Evolutionary conservation across 2,888 invertebrate species (phyloP).

Genomic region (Allacma fusca): DNA sequence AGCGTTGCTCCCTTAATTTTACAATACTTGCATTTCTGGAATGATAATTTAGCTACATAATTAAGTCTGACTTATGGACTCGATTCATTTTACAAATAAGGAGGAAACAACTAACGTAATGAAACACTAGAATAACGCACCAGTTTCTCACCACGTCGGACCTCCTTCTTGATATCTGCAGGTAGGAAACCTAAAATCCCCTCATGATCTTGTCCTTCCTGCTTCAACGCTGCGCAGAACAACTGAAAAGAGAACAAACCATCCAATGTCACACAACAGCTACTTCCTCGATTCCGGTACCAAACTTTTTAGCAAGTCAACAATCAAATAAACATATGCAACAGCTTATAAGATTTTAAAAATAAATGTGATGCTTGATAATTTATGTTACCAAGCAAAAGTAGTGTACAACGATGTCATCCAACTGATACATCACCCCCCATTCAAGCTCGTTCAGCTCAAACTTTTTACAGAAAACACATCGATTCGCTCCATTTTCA

Average conservation of each 20-base stretch:
- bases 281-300: no score
- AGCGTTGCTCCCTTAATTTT: conserved; percentile 73
- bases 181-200: conserved; percentile 79
- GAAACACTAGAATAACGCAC: conserved; percentile 66
- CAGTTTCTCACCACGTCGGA: conserved; percentile 72
- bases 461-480: conserved; percentile 46
- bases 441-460: conserved; percentile 52
- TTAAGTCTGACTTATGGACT: no score
- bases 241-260: conserved; percentile 68
- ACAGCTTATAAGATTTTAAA: not conserved
- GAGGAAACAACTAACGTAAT: no score
- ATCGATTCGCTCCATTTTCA: not conserved
- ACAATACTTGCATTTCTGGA: conserved; percentile 76
- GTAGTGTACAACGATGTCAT: conserved; percentile 73
- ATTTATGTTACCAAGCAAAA: conserved; percentile 81
- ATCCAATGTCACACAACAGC: not conserved
- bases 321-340: conserved; percentile 7
- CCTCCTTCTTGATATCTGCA: conserved; percentile 74
- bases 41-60: no score
- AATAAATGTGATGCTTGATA: no score
- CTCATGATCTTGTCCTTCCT: conserved; percentile 73
- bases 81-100: no score
- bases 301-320: no score
- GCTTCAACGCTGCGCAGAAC: conserved; percentile 74
- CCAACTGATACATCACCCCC: conserved; percentile 59